These are phyloP conservation scores for Oryzias celebensis DNA, from an alignment of 2,113 vertebrate species.

Conservation along the genomic window DNA sequence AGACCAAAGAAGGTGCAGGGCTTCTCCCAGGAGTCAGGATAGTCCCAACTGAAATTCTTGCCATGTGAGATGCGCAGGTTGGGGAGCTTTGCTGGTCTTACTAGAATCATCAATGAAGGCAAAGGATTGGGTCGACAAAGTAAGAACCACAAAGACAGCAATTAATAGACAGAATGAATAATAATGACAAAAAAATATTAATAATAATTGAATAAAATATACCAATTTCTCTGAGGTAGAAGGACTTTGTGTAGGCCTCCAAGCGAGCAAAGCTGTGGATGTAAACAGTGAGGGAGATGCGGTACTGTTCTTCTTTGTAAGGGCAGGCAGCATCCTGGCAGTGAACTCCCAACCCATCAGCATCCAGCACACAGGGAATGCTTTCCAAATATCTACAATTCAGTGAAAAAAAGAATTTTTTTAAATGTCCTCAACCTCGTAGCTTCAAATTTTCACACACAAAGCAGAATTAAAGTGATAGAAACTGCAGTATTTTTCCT, in stretches of 20 bases:
- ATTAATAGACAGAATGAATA: neutral
- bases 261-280: slow-evolving; percentile 54
- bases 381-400: slow-evolving; percentile 40
- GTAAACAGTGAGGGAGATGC: slow-evolving; percentile 60
- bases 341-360: slow-evolving; percentile 45
- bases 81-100: slow-evolving; percentile 59
- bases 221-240: slow-evolving; percentile 77
- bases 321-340: slow-evolving; percentile 62
- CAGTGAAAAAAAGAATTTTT: neutral
- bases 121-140: neutral
- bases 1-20: slow-evolving; percentile 69
- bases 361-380: slow-evolving; percentile 61
- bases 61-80: slow-evolving; percentile 15
- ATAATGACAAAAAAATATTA: neutral
- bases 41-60: slow-evolving; percentile 58
- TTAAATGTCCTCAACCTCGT: neutral
- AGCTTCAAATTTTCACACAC: neutral
- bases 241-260: slow-evolving; percentile 65
- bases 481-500: slow-evolving; percentile 4
- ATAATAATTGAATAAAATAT: neutral
- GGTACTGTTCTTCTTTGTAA: slow-evolving; percentile 64
- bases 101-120: slow-evolving; percentile 28
- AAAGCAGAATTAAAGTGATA: neutral
- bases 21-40: slow-evolving; percentile 68
- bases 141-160: neutral